phyloP scores from a whole-genome alignment of 2,888 invertebrate genomes.

The Hetaerina titia region DNA sequence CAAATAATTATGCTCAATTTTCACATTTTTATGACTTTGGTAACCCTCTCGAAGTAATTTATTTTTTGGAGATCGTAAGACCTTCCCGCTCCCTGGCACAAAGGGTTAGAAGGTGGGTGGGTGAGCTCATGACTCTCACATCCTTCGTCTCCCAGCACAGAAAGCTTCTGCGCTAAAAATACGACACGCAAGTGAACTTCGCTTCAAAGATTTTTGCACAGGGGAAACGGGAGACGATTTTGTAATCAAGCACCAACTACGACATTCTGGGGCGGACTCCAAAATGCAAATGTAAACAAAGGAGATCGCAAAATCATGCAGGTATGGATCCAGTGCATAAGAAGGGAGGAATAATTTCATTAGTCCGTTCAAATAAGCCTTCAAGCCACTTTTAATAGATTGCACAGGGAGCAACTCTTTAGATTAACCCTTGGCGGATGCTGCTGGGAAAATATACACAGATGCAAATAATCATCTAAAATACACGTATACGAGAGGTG shows the following conservation, averaged over 20 bases:
- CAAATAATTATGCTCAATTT: too few relatives aligned
- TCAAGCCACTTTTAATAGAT: neutral
- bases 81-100: neutral
- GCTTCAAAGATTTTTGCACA: neutral
- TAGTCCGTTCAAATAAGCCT: neutral
- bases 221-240: neutral
- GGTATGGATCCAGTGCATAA: neutral
- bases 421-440: too few relatives aligned
- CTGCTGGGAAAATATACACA: neutral
- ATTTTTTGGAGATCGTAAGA: neutral
- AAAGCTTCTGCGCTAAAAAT: conserved; percentile 18
- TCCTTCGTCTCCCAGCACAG: conserved; percentile 32
- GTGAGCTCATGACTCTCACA: conserved; percentile 8
- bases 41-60: neutral
- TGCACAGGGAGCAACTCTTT: neutral
- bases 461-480: neutral
- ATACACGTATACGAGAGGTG: neutral
- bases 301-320: neutral
- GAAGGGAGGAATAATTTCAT: neutral
- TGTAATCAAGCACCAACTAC: conserved; percentile 23
- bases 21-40: too few relatives aligned
- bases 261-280: conserved; percentile 31
- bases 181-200: neutral
- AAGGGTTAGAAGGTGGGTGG: neutral
- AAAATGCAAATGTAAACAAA: conserved; percentile 3